Base-by-base conservation (phyloP, 2,888 invertebrate species). In the Phortica okadai region DNA sequence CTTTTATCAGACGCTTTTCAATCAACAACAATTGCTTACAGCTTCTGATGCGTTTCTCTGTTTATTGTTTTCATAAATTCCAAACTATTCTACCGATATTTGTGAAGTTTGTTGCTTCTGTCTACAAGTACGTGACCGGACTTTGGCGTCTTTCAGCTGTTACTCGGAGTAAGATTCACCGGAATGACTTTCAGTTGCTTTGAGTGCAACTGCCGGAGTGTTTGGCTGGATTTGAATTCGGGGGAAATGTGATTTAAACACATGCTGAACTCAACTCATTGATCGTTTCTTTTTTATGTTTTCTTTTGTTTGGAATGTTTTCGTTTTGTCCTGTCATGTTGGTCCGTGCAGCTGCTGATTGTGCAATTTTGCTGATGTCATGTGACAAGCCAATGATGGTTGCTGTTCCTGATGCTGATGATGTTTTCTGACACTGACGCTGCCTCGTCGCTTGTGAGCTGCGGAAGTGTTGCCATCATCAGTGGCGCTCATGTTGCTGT, bases 191-290 rank as follows among this genome's bases (percentile, higher is more conserved):
- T 33, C 3, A 33, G 33, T 33, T 33, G 33, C 33, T 33, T 33
- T 33, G 33, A 33, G 33, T 33, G 33, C 33, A 33, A 5, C 21
- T 21, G 21, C 1, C 21, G 33, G 33, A 33, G 33, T 33, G 33
- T 56, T 56, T 16, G 11, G 16, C n/a, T 56, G 56, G 56, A 56
- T 56, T 56, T 56, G 56, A 16, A 56, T 56, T 56, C n/a, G 69
- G 62, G 45, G 62, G 66, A 58, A 73, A 67, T 77, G 70, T 77
- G 75, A 77, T 77, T 75, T 77, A 77, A 74, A 75, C 70, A 75
- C 33, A 33, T 33, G 33, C 33, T 33, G 33, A 75, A 77, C 54
- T 77, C 74, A 77, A 72, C 75, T 58, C 58, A 74, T 41, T 73
- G 73, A 56, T 76, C 62, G 56, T 56, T 56, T 10, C 7, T 54